Conservation (phyloP, 1,140 invertebrate genomes). For the Megathymus violae region DNA sequence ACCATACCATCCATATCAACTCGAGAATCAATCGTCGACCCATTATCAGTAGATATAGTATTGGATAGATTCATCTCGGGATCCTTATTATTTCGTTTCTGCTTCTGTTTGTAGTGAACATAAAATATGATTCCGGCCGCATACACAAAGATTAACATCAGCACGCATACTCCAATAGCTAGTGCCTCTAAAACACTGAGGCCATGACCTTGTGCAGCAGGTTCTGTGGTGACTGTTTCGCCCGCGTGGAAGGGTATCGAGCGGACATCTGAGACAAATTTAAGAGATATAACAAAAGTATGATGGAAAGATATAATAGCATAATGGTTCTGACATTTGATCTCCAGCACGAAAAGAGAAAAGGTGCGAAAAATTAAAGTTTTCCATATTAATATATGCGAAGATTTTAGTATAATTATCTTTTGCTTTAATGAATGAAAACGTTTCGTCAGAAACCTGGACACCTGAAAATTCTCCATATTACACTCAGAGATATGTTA, state of each 20-base stretch:
- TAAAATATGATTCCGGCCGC: conserved; percentile 77
- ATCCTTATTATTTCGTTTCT: conserved; percentile 67
- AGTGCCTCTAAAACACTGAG: conserved; percentile 71
- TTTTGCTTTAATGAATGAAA: too few species aligned
- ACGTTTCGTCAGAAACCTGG: too few species aligned
- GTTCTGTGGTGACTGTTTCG: conserved; percentile 63
- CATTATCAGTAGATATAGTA: conserved; percentile 63
- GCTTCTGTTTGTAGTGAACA: conserved; percentile 72
- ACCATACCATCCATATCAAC: conserved; percentile 75
- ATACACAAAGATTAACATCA: conserved; percentile 73
- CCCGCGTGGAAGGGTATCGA: conserved; percentile 77
- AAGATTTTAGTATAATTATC: too few species aligned
- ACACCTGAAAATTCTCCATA: too few species aligned
- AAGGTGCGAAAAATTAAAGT: too few species aligned
- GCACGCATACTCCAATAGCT: conserved; percentile 72
- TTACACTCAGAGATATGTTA: too few species aligned
- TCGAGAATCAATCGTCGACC: conserved; percentile 62
- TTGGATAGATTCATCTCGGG: conserved; percentile 62
- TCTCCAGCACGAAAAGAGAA: too few species aligned
- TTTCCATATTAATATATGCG: too few species aligned
- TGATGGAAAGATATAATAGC: too few species aligned
- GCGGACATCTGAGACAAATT: conserved; percentile 60
- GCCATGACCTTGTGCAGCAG: conserved; percentile 56
- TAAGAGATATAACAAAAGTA: neutral
- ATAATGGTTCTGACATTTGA: too few species aligned